Evolutionary conservation across 2,113 vertebrate species (phyloP).

Genomic region (Phylloscopus whistleri): DNA sequence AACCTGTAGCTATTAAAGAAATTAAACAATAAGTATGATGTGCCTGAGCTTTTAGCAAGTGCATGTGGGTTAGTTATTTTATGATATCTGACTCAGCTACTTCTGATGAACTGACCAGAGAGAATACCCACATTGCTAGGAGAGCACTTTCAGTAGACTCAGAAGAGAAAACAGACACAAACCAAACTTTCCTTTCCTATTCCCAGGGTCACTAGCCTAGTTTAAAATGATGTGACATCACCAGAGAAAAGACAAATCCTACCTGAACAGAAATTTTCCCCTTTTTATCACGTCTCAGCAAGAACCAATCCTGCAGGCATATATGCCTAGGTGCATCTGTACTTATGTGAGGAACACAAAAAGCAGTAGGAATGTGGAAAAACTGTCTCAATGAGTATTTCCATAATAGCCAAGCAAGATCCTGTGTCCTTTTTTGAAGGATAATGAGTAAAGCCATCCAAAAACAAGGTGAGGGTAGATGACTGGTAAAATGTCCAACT

Average conservation of each 20-base stretch:
- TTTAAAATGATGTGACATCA: constrained; percentile 3
- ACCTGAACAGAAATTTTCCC: background rate
- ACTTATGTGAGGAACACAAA: background rate
- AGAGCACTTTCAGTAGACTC: constrained; percentile 7
- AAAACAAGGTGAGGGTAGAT: background rate
- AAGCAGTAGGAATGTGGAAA: background rate
- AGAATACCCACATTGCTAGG: constrained; percentile 25
- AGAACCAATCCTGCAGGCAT: background rate
- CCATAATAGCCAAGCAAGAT: background rate
- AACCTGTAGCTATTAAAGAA: constrained; percentile 42
- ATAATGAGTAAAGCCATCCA: background rate
- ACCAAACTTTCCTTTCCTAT: background rate
- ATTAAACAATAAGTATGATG: constrained; percentile 39
- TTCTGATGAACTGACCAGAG: constrained; percentile 26
- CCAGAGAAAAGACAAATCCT: background rate
- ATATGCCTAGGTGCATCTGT: background rate
- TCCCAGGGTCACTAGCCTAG: constrained; percentile 35
- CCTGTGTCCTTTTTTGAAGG: background rate
- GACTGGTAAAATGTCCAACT: background rate
- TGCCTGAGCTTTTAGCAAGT: constrained; percentile 1
- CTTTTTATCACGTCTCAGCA: background rate
- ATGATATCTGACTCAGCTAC: constrained; percentile 38
- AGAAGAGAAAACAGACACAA: background rate
- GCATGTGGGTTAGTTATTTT: constrained; percentile 32
- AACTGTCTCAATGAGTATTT: background rate